These are phyloP conservation scores for Ciconia maguari DNA, from an alignment of 2,113 vertebrate species.

Conservation along the genomic window DNA sequence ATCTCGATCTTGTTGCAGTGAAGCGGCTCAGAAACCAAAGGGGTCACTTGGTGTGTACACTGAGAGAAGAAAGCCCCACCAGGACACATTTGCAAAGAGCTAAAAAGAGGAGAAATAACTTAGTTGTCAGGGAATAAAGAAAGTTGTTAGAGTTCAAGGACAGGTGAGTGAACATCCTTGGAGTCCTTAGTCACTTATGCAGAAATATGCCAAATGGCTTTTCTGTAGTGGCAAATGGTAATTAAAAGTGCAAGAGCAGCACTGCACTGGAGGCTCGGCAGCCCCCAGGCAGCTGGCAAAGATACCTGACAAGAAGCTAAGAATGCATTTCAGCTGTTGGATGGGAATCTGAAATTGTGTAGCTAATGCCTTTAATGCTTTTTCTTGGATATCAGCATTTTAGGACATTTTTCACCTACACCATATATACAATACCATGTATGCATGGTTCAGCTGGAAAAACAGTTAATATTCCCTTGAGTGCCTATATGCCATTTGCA, in stretches of 20 bases:
- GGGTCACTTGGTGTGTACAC: not conserved
- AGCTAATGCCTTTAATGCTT: not conserved
- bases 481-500: not conserved
- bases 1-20: not conserved
- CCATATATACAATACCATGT: not conserved
- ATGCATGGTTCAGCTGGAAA: not conserved
- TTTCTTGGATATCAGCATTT: not conserved
- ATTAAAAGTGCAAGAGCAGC: not conserved
- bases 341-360: not conserved
- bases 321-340: not conserved
- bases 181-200: not conserved
- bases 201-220: not conserved
- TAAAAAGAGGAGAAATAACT: not conserved
- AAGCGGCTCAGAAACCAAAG: not conserved
- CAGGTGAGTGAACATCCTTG: not conserved
- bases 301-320: not conserved
- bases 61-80: not conserved
- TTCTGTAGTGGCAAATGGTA: not conserved
- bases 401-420: not conserved
- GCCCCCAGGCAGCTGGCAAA: not conserved
- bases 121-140: not conserved
- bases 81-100: not conserved
- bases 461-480: not conserved
- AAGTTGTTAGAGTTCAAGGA: not conserved
- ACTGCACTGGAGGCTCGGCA: not conserved